These are phyloP conservation scores for Linepithema humile DNA, from an alignment of 1,140 invertebrate species.

Conservation along the genomic window DNA sequence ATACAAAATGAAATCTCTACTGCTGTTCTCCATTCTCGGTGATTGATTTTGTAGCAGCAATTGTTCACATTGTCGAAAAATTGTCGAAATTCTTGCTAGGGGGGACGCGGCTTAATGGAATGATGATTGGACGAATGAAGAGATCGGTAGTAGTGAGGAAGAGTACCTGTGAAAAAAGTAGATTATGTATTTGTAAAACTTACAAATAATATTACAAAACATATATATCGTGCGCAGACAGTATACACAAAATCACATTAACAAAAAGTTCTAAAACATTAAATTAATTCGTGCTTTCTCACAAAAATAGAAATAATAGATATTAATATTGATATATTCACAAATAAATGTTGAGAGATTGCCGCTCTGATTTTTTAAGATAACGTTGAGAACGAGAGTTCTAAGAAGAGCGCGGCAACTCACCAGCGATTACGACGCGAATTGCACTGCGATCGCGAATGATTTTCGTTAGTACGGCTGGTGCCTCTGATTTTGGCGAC, in stretches of 20 bases:
- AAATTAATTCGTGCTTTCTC: neutral
- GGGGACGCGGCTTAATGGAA: slow-evolving; percentile 81
- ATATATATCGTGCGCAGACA: neutral
- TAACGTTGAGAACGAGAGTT: neutral
- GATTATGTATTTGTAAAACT: slow-evolving; percentile 3
- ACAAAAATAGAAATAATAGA: slow-evolving; percentile 3
- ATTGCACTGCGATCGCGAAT: slow-evolving; percentile 79
- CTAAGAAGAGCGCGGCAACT: slow-evolving; percentile 69
- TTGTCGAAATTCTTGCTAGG: slow-evolving; percentile 76
- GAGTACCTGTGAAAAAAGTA: slow-evolving; percentile 75
- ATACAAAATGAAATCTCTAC: slow-evolving; percentile 63
- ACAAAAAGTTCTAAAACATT: slow-evolving; percentile 9
- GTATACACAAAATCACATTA: neutral
- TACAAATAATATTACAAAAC: slow-evolving; percentile 27
- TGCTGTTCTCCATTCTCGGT: slow-evolving; percentile 74
- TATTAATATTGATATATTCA: neutral
- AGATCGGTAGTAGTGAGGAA: slow-evolving; percentile 76
- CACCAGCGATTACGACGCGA: slow-evolving; percentile 82
- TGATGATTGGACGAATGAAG: slow-evolving; percentile 81
- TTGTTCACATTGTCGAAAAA: slow-evolving; percentile 67
- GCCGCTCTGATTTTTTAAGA: neutral
- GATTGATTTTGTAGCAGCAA: slow-evolving; percentile 73
- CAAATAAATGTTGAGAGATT: slow-evolving; percentile 22
- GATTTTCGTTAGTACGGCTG: slow-evolving; percentile 88
- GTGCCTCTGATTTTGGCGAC: slow-evolving; percentile 89